A percentile compares a stretch with the other conserved stretches of the same genome.
Conservation (phyloP, 2,797 vertebrate species). For the Ptychadena robeensis region DNA sequence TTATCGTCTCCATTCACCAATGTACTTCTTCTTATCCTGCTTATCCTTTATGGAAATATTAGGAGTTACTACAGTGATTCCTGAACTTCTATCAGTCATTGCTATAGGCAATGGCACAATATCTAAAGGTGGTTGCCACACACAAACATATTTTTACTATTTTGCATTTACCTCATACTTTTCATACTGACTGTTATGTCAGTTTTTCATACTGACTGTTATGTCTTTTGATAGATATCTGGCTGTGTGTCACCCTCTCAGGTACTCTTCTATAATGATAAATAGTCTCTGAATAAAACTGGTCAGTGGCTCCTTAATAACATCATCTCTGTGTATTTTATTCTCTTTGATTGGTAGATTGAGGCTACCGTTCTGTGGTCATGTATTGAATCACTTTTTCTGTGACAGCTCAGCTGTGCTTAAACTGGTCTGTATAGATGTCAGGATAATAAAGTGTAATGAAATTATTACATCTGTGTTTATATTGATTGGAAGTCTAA, state of each 20-base stretch:
- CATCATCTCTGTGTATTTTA: conserved; percentile 49
- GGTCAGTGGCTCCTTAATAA: conserved; percentile 48
- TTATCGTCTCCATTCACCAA: conserved; percentile 62
- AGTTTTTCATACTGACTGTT: conserved; percentile 61
- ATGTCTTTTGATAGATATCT: conserved; percentile 59
- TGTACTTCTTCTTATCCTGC: conserved; percentile 67
- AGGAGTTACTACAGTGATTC: conserved; percentile 62
- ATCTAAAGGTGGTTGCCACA: conserved; percentile 38
- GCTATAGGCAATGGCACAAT: conserved; percentile 59
- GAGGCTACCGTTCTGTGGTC: conserved; percentile 13
- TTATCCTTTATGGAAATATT: conserved; percentile 65
- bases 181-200: conserved; percentile 63
- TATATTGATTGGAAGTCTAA: conserved; percentile 1
- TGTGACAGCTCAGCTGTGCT: conserved; percentile 63
- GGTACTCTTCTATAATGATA: conserved; percentile 64
- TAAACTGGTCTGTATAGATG: conserved; percentile 62
- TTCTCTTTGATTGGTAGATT: conserved; percentile 17
- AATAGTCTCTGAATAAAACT: conserved; percentile 62
- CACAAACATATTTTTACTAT: conserved; percentile 63
- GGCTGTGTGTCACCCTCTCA: conserved; percentile 49
- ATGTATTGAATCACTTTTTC: conserved; percentile 17
- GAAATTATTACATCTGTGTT: conserved; percentile 8
- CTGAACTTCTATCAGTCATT: conserved; percentile 63
- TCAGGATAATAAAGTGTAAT: neutral
- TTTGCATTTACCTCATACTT: conserved; percentile 63